Conservation (phyloP, 2,113 vertebrate genomes). For the Falco punctatus region DNA sequence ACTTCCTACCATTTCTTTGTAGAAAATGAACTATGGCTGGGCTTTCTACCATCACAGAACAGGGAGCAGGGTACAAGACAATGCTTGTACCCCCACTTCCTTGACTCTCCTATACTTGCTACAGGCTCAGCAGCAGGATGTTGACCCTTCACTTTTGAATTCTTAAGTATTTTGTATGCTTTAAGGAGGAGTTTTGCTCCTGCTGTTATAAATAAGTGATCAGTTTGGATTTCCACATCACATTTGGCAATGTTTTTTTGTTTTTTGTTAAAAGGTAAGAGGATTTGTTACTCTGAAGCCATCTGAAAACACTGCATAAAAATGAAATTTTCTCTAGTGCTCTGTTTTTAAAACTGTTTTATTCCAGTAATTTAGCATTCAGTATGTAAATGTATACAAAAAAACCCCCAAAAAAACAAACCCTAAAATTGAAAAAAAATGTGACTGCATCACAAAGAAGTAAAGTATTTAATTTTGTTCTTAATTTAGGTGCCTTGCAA, state of each 20-base stretch:
- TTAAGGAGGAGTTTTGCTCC: background rate
- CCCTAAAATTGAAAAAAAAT: background rate
- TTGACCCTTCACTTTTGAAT: background rate
- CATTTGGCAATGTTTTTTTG: background rate
- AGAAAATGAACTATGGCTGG: background rate
- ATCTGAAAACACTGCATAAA: background rate
- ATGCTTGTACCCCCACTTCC: background rate
- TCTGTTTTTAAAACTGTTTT: background rate
- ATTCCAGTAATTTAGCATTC: background rate
- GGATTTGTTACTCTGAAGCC: background rate
- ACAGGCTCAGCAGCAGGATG: background rate
- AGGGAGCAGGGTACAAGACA: background rate
- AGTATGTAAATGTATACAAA: background rate
- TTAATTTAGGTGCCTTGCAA: constrained; percentile 86
- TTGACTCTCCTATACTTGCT: background rate
- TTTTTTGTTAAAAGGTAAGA: background rate
- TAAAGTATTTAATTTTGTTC: background rate
- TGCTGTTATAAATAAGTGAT: background rate
- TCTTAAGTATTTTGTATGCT: background rate
- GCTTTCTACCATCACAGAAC: background rate
- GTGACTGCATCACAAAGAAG: background rate
- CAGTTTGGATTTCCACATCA: background rate
- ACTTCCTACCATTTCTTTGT: background rate
- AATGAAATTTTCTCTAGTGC: background rate
- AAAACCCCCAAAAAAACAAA: background rate